Evolutionary conservation across 2,888 invertebrate genomes (phyloP).

Genomic region (Galerucella calmariensis): DNA sequence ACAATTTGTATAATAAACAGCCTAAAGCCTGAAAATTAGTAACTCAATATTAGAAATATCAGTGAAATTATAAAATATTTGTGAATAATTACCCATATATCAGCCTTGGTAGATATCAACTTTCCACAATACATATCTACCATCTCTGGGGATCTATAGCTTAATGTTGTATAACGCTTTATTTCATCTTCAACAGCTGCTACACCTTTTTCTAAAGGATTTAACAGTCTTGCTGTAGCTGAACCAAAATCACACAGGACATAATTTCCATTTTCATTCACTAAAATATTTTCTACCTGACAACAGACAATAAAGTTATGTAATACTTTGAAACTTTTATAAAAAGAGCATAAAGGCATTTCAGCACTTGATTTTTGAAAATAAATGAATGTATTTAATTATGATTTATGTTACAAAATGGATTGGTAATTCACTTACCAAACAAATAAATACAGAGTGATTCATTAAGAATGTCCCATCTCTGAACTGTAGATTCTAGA

Average conservation of each 20-base stretch:
- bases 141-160: slow-evolving; percentile 94
- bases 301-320: slow-evolving; percentile 42
- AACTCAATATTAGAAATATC: background rate
- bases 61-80: background rate
- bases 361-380: too few relatives aligned
- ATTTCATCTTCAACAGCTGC: slow-evolving; percentile 84
- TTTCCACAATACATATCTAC: slow-evolving; percentile 88
- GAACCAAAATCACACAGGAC: slow-evolving; percentile 95
- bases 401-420: too few relatives aligned
- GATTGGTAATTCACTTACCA: too few relatives aligned
- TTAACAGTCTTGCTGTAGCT: slow-evolving; percentile 83
- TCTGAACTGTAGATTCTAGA: too few relatives aligned
- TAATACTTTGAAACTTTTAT: background rate
- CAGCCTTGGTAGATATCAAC: slow-evolving; percentile 85
- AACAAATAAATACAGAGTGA: too few relatives aligned
- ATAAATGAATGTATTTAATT: too few relatives aligned
- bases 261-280: slow-evolving; percentile 82
- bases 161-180: slow-evolving; percentile 88
- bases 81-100: slow-evolving; percentile 81
- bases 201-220: slow-evolving; percentile 75
- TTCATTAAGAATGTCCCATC: too few relatives aligned
- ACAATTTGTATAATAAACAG: slow-evolving; percentile 88
- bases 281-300: slow-evolving; percentile 88
- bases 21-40: slow-evolving; percentile 77
- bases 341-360: too few relatives aligned